Evolutionary conservation across 1,140 invertebrate species (phyloP).

Genomic region (Drosophila tropicalis): DNA sequence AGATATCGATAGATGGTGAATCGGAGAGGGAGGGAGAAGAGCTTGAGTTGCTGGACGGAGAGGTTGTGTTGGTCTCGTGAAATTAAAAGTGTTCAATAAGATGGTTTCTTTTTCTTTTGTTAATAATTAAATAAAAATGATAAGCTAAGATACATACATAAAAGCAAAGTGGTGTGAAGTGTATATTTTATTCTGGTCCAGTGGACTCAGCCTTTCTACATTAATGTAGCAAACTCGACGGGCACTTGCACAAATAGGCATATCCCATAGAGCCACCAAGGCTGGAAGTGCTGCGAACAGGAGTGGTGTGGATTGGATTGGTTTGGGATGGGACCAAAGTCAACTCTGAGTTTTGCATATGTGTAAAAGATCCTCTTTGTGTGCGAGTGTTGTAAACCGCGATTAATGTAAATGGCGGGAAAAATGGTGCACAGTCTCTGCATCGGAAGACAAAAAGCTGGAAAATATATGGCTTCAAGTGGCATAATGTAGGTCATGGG

Average conservation of each 20-base stretch:
- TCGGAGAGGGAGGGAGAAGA: no score
- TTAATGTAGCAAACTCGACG: slow-evolving; percentile 69
- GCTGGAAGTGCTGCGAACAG: background rate
- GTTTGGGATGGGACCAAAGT: slow-evolving; percentile 9
- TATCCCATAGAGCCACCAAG: slow-evolving; percentile 12
- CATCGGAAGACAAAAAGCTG: slow-evolving; percentile 36
- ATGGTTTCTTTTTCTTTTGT: no score
- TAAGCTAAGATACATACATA: no score
- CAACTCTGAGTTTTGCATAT: slow-evolving; percentile 34
- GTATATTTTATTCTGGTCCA: no score
- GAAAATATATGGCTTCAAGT: slow-evolving; percentile 22
- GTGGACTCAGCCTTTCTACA: no score
- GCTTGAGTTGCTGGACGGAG: no score
- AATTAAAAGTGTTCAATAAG: no score
- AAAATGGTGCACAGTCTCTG: slow-evolving; percentile 43
- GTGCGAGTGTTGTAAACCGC: slow-evolving; percentile 63
- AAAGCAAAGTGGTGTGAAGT: no score
- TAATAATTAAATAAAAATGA: no score
- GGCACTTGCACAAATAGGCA: slow-evolving; percentile 39
- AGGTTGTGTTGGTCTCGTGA: no score
- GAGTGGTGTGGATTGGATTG: slow-evolving; percentile 1
- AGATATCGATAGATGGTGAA: no score
- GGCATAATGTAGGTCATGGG: slow-evolving; percentile 65
- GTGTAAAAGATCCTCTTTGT: slow-evolving; percentile 16
- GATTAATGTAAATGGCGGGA: slow-evolving; percentile 71